phyloP scores from a whole-genome alignment of 2,113 vertebrate species.

The Bubalus kerabau region DNA sequence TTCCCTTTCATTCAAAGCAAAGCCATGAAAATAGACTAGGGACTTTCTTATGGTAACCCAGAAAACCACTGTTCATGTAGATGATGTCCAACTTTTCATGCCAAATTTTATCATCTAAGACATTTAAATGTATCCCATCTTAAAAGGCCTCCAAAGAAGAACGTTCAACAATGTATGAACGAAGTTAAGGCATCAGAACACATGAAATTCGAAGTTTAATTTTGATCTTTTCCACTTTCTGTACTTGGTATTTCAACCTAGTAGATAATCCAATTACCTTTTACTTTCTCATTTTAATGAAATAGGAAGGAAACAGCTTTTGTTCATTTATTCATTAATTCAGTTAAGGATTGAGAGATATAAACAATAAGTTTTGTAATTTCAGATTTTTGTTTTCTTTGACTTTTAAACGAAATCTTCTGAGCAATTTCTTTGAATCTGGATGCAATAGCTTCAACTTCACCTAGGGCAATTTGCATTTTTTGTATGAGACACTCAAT shows the following conservation, averaged over 20 bases:
- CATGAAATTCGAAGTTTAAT: not conserved
- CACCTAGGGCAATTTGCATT: not conserved
- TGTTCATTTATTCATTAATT: not conserved
- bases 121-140: not conserved
- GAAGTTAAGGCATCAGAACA: not conserved
- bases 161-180: not conserved
- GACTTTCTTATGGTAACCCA: not conserved
- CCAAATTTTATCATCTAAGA: not conserved
- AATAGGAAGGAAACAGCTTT: not conserved
- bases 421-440: not conserved
- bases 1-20: not conserved
- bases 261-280: not conserved
- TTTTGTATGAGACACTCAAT: not conserved
- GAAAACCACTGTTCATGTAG: not conserved
- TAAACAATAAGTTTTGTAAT: not conserved
- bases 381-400: not conserved
- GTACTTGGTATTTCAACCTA: not conserved
- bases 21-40: not conserved
- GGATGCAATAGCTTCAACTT: not conserved
- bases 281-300: not conserved
- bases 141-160: not conserved
- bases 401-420: constrained; percentile 13
- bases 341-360: not conserved
- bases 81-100: not conserved
- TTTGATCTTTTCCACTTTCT: not conserved